phyloP scores from a whole-genome alignment of 2,797 vertebrate species.

The Corythornis leucogaster region DNA sequence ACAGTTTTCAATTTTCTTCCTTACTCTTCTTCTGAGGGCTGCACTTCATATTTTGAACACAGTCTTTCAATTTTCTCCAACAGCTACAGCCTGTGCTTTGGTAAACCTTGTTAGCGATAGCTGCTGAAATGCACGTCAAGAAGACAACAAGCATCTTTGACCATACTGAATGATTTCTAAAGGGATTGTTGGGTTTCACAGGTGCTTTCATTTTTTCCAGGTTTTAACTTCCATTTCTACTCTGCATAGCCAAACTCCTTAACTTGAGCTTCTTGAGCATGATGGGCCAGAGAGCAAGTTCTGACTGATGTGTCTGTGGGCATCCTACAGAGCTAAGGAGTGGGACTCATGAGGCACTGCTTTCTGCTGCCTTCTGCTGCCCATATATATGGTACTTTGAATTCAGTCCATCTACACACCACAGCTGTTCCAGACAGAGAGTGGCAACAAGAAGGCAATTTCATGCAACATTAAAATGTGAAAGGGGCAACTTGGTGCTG shows the following conservation, averaged over 20 bases:
- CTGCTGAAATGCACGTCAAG: not conserved
- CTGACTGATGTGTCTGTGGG: not conserved
- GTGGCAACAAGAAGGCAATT: fast-evolving
- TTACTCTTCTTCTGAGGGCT: not conserved
- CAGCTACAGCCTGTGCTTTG: not conserved
- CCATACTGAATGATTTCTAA: not conserved
- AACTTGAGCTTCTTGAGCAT: not conserved
- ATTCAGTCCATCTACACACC: not conserved
- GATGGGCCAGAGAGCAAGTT: not conserved
- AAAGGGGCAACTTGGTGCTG: fast-evolving
- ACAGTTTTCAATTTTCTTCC: not conserved
- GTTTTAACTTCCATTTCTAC: not conserved
- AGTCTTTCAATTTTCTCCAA: not conserved
- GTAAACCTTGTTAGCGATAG: not conserved
- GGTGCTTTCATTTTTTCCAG: fast-evolving
- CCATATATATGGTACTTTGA: fast-evolving
- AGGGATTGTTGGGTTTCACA: not conserved
- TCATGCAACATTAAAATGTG: fast-evolving
- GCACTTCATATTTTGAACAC: not conserved
- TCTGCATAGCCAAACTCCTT: not conserved
- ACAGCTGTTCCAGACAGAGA: not conserved
- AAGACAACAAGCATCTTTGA: not conserved
- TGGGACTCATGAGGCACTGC: not conserved
- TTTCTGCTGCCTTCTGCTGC: not conserved
- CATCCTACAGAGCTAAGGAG: not conserved